phyloP scores from a whole-genome alignment of 2,888 invertebrate species.

The Abrostola tripartita region DNA sequence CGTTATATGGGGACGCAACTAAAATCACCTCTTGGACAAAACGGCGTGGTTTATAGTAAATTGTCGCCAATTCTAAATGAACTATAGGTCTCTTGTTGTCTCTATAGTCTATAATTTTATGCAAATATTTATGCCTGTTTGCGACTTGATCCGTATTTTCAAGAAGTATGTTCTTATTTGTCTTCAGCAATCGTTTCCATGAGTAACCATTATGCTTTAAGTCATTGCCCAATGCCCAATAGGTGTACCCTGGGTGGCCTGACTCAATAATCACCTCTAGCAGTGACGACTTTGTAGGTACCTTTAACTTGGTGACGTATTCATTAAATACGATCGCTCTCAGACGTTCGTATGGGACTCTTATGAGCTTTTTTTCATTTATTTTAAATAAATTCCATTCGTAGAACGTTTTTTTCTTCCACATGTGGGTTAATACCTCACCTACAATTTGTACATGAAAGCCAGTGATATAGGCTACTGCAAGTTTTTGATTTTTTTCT shows the following conservation, averaged over 20 bases:
- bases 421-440: not conserved
- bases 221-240: not conserved
- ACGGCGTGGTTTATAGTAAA: not conserved
- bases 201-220: constrained; percentile 42
- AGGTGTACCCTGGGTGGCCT: not conserved
- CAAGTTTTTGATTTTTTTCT: too few species aligned
- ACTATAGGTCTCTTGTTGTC: constrained; percentile 26
- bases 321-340: constrained; percentile 13
- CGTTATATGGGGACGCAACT: not conserved
- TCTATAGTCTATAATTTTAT: constrained; percentile 46
- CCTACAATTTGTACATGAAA: too few species aligned
- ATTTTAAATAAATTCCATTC: constrained; percentile 5
- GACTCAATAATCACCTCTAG: not conserved
- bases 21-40: not conserved
- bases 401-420: constrained; percentile 16
- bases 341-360: constrained; percentile 6
- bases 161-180: constrained; percentile 44
- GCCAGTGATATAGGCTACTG: too few species aligned
- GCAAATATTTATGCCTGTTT: constrained; percentile 49
- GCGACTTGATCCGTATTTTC: constrained; percentile 49
- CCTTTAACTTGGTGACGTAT: constrained; percentile 19
- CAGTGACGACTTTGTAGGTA: constrained; percentile 23
- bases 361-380: accelerated
- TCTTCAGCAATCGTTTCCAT: constrained; percentile 48
- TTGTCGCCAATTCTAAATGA: constrained; percentile 21